phyloP scores from a whole-genome alignment of 2,797 vertebrate genomes.

The Acropternis orthonyx region DNA sequence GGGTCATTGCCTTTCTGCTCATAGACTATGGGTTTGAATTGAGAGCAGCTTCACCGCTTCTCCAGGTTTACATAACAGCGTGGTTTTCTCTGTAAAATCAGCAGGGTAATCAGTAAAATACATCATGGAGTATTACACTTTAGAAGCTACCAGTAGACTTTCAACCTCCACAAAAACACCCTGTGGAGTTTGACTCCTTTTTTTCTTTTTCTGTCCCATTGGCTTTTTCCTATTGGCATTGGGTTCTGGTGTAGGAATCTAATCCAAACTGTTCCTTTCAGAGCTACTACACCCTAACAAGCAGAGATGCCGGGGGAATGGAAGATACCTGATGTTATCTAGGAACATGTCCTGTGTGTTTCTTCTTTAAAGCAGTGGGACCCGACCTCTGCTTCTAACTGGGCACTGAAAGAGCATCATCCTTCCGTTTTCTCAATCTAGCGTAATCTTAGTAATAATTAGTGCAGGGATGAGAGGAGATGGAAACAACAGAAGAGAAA shows the following conservation, averaged over 20 bases:
- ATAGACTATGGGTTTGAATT: neutral
- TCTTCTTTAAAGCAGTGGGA: neutral
- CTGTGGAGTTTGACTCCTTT: neutral
- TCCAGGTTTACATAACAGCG: neutral
- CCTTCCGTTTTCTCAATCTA: neutral
- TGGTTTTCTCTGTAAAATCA: neutral
- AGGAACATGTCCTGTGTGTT: neutral
- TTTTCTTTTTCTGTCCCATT: neutral
- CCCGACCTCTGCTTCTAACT: neutral
- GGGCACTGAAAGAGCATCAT: neutral
- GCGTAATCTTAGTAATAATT: neutral
- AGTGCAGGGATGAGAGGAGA: neutral
- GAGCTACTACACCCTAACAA: neutral
- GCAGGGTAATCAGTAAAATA: neutral
- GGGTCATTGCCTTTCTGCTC: neutral
- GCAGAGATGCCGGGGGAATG: neutral
- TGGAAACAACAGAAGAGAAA: slow-evolving; percentile 1
- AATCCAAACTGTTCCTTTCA: neutral
- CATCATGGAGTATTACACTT: neutral
- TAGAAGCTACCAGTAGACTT: neutral
- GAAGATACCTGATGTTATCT: neutral
- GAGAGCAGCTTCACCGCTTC: neutral
- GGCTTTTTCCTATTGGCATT: neutral
- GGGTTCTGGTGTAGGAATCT: neutral
- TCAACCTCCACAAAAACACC: neutral